A percentile compares a stretch with the other conserved stretches of the same genome.
Conservation (phyloP, 2,888 invertebrate genomes). For the Harpagoxenus sublaevis region DNA sequence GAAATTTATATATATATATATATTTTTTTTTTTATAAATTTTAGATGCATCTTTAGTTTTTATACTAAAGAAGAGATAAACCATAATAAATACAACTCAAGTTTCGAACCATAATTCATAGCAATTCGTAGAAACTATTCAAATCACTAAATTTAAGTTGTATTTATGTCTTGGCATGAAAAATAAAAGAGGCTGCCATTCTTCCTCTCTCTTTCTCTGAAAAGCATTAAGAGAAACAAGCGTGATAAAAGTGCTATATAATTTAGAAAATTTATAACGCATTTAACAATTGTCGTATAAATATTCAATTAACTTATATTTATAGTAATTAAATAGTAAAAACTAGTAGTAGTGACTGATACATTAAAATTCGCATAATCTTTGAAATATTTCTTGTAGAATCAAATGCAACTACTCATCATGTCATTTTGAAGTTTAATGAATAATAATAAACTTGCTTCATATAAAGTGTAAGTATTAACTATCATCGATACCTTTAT, state of each 20-base stretch:
- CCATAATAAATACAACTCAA: slow-evolving; percentile 2
- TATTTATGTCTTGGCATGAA: neutral
- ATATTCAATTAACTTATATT: neutral
- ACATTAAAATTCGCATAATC: neutral
- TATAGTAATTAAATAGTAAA: neutral
- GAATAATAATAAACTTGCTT: slow-evolving; percentile 26
- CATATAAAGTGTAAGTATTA: slow-evolving; percentile 1
- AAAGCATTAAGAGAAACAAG: slow-evolving; percentile 5
- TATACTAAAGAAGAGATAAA: neutral
- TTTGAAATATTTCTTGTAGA: neutral
- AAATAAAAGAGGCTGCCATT: slow-evolving; percentile 10
- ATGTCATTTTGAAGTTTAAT: slow-evolving; percentile 28
- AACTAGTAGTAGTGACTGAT: neutral
- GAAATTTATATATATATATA: neutral
- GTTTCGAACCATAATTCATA: neutral
- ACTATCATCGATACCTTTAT: neutral
- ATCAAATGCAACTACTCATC: slow-evolving; percentile 49
- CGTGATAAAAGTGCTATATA: slow-evolving; percentile 8
- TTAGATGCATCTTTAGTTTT: neutral
- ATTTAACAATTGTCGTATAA: neutral
- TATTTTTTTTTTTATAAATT: neutral
- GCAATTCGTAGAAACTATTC: neutral
- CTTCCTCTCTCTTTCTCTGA: neutral
- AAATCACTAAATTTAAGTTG: neutral
- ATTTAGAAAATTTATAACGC: slow-evolving; percentile 5